Evolutionary conservation across 2,888 invertebrate genomes (phyloP), one percentile per base, ranked within the genome.

Genomic region (Epinotia ramella): DNA sequence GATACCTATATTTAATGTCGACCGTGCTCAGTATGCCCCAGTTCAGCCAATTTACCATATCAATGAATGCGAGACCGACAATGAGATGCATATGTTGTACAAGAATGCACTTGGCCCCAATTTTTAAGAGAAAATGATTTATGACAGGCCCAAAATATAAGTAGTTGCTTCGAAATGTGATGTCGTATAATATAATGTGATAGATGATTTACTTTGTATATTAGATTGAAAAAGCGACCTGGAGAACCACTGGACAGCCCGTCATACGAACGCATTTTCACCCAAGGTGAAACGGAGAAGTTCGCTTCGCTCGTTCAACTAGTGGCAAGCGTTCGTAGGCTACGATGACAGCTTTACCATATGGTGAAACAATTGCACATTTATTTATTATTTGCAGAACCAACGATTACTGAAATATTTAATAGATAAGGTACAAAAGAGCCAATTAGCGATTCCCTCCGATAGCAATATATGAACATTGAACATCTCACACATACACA

Each of bases 11-110:
- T n/a, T 46, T 46, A 16, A 46, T 20, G 20, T 12, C 20, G 46
- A 46, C 33, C 33, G 33, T 33, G 12, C 24, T 86, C 81, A 86
- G 86, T 87, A 86, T 87, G 89, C 82, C 90, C 90, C 81, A 87
- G 85, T 88, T 91, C 77, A 79, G 81, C 81, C 74, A 81, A 82
- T 86, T 91, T 89, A 84, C 88, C 89, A 89, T 91, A 86, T 89
- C 88, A 90, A 90, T 90, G 83, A 80, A 65, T 53, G 59, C 13
- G 67, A 67, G 24, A 33, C 73, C 72, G 64, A 81, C 81, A 81
- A 81, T 78, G 75, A 63, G 70, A 72, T 73, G 71, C 73, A 74
- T 70, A 70, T 56, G 69, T 69, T 65, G 33, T 72, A 63, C 40
- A 70, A 69, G 67, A 74, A 72, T 76, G 76, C 72, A 76, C 56